These are phyloP conservation scores for Ylistrum balloti DNA, from an alignment of 1,140 invertebrate genomes.

Conservation along the genomic window DNA sequence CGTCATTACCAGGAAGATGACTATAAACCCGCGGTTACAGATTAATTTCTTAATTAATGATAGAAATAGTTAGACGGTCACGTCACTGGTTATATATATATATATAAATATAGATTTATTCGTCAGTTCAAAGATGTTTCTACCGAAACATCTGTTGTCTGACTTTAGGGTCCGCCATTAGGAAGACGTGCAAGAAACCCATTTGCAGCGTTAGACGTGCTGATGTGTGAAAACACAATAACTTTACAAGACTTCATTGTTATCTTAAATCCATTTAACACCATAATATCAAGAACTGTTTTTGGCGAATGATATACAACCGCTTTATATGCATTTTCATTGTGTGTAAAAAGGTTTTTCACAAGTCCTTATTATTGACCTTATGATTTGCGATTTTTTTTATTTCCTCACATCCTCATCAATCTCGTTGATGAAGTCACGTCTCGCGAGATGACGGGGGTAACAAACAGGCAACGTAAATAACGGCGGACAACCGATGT, in stretches of 20 bases:
- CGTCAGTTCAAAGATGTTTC: no score
- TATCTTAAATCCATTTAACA: not conserved
- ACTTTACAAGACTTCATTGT: not conserved
- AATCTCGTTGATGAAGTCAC: not conserved
- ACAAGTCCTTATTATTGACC: not conserved
- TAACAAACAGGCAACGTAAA: slow-evolving; percentile 1
- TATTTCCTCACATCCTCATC: not conserved
- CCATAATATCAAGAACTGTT: not conserved
- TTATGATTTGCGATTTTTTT: slow-evolving; percentile 23
- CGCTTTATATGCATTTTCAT: not conserved
- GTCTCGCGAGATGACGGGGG: slow-evolving; percentile 15
- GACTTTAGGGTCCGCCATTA: not conserved
- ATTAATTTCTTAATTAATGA: not conserved
- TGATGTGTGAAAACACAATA: not conserved
- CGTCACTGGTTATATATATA: not conserved
- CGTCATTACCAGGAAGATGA: not conserved
- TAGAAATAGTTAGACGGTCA: not conserved
- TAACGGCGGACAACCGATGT: not conserved
- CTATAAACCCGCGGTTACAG: not conserved
- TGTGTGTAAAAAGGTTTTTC: slow-evolving; percentile 4
- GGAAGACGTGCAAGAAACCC: not conserved
- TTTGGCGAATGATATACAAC: not conserved
- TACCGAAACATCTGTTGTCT: not conserved
- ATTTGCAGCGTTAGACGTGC: not conserved
- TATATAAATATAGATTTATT: not conserved